Evolutionary conservation across 2,113 vertebrate genomes (phyloP), one percentile per base, ranked within the genome.

Genomic region (Capra hircus): DNA sequence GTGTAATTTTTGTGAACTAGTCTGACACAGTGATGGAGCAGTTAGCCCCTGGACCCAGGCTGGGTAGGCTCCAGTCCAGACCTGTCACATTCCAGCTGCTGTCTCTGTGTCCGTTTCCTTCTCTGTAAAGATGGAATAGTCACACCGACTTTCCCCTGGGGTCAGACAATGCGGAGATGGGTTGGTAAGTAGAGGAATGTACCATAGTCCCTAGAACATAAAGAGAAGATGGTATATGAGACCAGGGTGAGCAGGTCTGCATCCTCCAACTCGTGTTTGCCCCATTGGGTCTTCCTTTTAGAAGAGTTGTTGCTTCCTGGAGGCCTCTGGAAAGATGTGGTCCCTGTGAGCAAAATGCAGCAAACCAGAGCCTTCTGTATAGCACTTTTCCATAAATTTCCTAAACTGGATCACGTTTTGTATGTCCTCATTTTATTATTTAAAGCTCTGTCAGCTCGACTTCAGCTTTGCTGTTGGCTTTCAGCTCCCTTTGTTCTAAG

Each of bases 161-260:
- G 2, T 67, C 53, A 60, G 27, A 8, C 53, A 89, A 19, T 9
- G 40, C 33, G 21, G 2, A 74, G 45, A 55, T 15, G 36, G 13
- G 11, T 50, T 43, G 17, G 11, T 25, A 16, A 17, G 6, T 53
- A 6, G 55, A 93, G 80, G 16, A 94, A 83, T 48, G 27, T 27
- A 19, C 6, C 40, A 27, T 1, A 40, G 23, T 40, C 71, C 62
- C 50, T 52, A n/a, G 27, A 78, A 57, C 4, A 52, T 5, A 33
- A 8, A 19, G 3, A n/a, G 33, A 87, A 23, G 5, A 0, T 2
- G 6, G 11, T 17, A 0, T 28, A 12, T 1, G 0, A 7, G 7
- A 16, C 27, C 36, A 33, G 36, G 2, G 15, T 23, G 50, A 33
- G 2, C 27, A 13, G 3, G 3, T 28, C 3, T 36, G 8, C 19